Percentiles rank a stretch among this genome's conserved stretches.
Conservation (phyloP, 2,797 vertebrate species). For the Sebastes umbrosus region DNA sequence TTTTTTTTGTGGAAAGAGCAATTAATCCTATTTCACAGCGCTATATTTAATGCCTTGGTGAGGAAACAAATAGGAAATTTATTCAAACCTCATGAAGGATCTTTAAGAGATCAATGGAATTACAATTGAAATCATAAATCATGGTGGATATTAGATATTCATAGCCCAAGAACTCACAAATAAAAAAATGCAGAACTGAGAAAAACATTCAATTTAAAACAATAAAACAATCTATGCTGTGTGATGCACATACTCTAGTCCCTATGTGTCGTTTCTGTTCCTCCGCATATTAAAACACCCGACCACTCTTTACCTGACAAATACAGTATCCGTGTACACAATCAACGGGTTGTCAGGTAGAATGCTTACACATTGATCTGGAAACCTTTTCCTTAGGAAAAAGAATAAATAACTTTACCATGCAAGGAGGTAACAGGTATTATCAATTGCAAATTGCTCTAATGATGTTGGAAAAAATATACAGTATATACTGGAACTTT, state of each 20-base stretch:
- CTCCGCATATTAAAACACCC: conserved; percentile 37
- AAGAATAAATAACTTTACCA: conserved; percentile 82
- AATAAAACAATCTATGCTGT: conserved; percentile 41
- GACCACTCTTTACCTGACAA: conserved; percentile 32
- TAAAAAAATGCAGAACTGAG: conserved; percentile 34
- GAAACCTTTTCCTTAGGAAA: conserved; percentile 84
- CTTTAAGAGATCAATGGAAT: conserved; percentile 2
- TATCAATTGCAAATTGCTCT: conserved; percentile 52
- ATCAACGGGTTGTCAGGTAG: conserved; percentile 65
- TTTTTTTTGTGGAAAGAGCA: not conserved
- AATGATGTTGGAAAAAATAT: conserved; percentile 52
- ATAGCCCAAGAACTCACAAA: conserved; percentile 11
- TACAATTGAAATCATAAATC: not conserved
- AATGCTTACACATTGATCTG: conserved; percentile 77
- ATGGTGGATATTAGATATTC: not conserved
- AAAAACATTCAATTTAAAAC: conserved; percentile 48
- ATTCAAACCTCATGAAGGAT: conserved; percentile 9
- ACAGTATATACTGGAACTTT: conserved; percentile 44
- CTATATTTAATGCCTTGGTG: conserved; percentile 8
- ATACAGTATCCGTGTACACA: conserved; percentile 58
- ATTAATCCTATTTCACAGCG: not conserved
- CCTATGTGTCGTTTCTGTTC: conserved; percentile 32
- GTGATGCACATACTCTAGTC: conserved; percentile 38
- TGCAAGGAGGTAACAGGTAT: conserved; percentile 78
- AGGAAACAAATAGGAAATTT: not conserved